Percentiles rank a stretch among this genome's conserved stretches.
phyloP scores from a whole-genome alignment of 1,140 invertebrate species.

The Drosophila burlai region DNA sequence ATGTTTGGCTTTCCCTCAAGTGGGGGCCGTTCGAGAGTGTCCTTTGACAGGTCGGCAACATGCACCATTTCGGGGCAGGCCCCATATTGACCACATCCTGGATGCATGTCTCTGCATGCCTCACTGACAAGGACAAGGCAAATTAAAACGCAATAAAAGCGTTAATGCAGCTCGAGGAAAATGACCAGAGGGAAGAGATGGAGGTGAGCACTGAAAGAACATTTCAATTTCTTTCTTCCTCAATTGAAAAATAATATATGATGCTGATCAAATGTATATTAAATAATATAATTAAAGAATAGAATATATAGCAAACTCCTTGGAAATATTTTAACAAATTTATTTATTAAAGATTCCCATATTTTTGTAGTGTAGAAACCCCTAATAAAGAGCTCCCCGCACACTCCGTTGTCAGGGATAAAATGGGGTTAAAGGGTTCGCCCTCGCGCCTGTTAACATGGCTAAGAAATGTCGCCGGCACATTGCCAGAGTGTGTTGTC shows the following conservation, averaged over 20 bases:
- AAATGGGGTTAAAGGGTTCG: constrained; percentile 57
- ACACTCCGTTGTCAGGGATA: constrained; percentile 5
- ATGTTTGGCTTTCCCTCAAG: constrained; percentile 56
- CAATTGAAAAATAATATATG: neutral
- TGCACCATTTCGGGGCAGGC: constrained; percentile 44
- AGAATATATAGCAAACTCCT: too few relatives aligned
- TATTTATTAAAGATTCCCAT: neutral
- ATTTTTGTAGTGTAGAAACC: constrained; percentile 8
- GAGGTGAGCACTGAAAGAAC: constrained; percentile 6
- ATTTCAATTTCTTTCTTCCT: neutral
- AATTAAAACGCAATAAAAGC: constrained; percentile 83
- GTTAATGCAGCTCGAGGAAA: constrained; percentile 58
- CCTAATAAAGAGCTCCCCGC: constrained; percentile 65
- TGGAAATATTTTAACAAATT: too few relatives aligned
- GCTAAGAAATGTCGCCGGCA: constrained; percentile 60
- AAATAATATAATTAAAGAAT: too few relatives aligned
- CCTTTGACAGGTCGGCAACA: constrained; percentile 76
- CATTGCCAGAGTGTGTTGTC: constrained; percentile 69
- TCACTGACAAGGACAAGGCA: constrained; percentile 77
- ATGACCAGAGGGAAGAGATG: neutral
- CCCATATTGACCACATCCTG: constrained; percentile 61
- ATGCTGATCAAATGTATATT: too few relatives aligned
- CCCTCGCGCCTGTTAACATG: constrained; percentile 72
- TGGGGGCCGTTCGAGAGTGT: constrained; percentile 27
- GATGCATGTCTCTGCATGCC: constrained; percentile 73